phyloP scores from a whole-genome alignment of 2,888 invertebrate species.

The Agriotes lineatus region DNA sequence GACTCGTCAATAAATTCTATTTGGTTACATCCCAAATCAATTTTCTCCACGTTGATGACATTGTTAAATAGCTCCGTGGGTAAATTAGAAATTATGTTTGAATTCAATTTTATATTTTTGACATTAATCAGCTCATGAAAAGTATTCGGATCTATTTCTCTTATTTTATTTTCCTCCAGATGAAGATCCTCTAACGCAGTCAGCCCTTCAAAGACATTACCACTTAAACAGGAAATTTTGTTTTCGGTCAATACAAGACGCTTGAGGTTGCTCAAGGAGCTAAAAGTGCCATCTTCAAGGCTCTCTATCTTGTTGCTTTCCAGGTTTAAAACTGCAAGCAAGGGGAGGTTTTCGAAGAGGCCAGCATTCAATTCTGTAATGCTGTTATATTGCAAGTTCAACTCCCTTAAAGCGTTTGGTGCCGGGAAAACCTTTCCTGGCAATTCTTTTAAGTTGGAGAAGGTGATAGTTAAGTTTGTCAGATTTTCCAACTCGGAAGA shows the following conservation, averaged over 20 bases:
- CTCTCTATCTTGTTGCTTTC: conserved; percentile 58
- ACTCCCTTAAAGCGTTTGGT: neutral
- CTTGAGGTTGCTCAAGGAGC: conserved; percentile 59
- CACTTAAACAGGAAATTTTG: conserved; percentile 54
- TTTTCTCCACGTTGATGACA: too few relatives aligned
- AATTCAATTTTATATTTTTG: conserved; percentile 52
- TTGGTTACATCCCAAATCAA: too few relatives aligned
- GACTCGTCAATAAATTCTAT: too few relatives aligned
- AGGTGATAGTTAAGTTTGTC: conserved; percentile 1
- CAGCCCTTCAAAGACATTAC: conserved; percentile 59
- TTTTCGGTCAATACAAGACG: conserved; percentile 58
- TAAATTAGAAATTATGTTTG: neutral
- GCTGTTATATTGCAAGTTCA: conserved; percentile 55
- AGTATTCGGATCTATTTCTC: conserved; percentile 52
- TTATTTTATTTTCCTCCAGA: conserved; percentile 56
- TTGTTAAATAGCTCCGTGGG: too few relatives aligned
- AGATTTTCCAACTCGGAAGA: neutral
- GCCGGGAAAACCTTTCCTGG: conserved; percentile 1
- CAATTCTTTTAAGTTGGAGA: conserved; percentile 6
- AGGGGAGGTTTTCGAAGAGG: conserved; percentile 61
- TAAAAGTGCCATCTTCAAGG: conserved; percentile 58
- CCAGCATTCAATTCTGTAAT: conserved; percentile 56
- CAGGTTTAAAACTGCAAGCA: conserved; percentile 56
- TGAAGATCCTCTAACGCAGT: conserved; percentile 54
- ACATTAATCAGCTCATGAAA: conserved; percentile 57